phyloP scores from a whole-genome alignment of 2,888 invertebrate species.

The Thecophora atra region DNA sequence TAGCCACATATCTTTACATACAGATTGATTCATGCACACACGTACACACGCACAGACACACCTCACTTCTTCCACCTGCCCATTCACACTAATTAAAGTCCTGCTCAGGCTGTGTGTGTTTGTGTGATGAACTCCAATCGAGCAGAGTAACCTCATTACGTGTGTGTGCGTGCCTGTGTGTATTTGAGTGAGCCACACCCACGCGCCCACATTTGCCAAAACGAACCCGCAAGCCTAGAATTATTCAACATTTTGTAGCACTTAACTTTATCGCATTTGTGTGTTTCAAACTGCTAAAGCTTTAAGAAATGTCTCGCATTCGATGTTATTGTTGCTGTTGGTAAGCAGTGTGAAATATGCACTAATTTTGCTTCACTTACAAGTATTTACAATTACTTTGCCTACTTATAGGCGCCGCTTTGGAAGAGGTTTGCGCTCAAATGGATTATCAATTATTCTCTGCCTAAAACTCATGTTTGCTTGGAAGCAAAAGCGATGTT shows the following conservation, averaged over 20 bases:
- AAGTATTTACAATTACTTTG: no score
- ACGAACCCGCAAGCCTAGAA: slow-evolving; percentile 42
- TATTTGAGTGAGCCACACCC: background rate
- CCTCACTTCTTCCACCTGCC: background rate
- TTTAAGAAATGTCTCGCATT: background rate
- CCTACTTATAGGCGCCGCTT: no score
- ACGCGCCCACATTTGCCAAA: background rate
- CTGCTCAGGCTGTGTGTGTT: slow-evolving; percentile 51
- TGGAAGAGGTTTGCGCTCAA: no score
- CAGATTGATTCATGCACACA: background rate
- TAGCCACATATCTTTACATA: slow-evolving; percentile 49
- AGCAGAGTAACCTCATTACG: slow-evolving; percentile 64
- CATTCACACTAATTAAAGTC: slow-evolving; percentile 55
- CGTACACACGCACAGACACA: background rate
- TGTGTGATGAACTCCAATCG: slow-evolving; percentile 62
- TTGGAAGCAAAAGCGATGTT: no score
- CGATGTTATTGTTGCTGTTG: no score
- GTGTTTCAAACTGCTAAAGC: background rate
- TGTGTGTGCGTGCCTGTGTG: no score
- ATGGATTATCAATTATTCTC: no score
- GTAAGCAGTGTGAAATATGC: no score
- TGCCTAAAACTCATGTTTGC: no score
- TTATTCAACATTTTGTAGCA: slow-evolving; percentile 45
- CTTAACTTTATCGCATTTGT: slow-evolving; percentile 12
- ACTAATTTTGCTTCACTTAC: no score